Percentiles rank a stretch among this genome's conserved stretches.
These are phyloP conservation scores for Yasuhikotakia modesta DNA, from an alignment of 2,797 vertebrate species.

Conservation along the genomic window DNA sequence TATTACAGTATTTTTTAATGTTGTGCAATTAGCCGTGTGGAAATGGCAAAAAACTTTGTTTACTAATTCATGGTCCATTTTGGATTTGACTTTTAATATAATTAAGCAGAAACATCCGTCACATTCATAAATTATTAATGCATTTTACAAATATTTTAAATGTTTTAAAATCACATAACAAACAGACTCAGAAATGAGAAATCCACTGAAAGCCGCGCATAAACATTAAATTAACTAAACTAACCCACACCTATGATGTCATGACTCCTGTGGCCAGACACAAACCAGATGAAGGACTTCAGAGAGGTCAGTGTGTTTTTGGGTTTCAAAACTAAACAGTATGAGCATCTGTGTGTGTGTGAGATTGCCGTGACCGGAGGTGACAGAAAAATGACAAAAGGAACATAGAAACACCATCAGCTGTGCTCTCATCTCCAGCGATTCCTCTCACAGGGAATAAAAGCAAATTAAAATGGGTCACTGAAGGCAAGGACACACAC, in stretches of 20 bases:
- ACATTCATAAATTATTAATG: not conserved
- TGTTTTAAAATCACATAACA: no score
- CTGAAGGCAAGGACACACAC: slow-evolving; percentile 32
- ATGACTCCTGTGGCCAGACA: slow-evolving; percentile 13
- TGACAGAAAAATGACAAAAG: slow-evolving; percentile 24
- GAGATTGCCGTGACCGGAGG: slow-evolving; percentile 23
- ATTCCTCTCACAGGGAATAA: slow-evolving; percentile 11
- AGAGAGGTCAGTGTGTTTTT: slow-evolving; percentile 44
- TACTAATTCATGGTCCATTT: not conserved
- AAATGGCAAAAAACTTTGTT: no score
- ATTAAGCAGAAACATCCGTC: not conserved
- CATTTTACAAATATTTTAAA: not conserved
- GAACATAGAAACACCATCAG: not conserved
- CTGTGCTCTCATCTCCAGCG: not conserved
- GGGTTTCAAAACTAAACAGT: slow-evolving; percentile 20
- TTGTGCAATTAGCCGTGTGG: no score
- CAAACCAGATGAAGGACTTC: slow-evolving; percentile 37
- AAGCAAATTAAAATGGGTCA: slow-evolving; percentile 17
- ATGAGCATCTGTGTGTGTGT: not conserved
- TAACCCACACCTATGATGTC: slow-evolving; percentile 9
- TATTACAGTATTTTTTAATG: not conserved
- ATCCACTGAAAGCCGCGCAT: not conserved
- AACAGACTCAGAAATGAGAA: not conserved
- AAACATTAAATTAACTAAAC: not conserved
- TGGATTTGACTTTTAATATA: not conserved